A percentile compares a stretch with the other conserved stretches of the same genome.
These are phyloP conservation scores for Sardinella longiceps DNA, from an alignment of 2,797 vertebrate species.

Conservation along the genomic window DNA sequence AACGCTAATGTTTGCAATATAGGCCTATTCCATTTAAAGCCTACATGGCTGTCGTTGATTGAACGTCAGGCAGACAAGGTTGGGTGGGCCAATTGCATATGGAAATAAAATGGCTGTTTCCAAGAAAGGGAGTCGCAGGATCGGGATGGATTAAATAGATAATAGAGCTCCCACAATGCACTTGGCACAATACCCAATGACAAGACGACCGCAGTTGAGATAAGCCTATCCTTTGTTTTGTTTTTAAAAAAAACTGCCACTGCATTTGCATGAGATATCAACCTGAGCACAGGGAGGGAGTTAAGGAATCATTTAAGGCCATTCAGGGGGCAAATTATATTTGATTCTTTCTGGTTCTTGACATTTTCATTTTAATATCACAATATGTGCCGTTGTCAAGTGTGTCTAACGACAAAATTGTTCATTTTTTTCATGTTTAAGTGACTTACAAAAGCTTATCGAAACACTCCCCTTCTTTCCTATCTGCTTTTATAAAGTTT, in stretches of 20 bases:
- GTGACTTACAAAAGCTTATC: not conserved
- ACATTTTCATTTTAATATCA: not conserved
- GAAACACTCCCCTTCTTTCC: not conserved
- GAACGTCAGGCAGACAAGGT: not conserved
- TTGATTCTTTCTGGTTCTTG: not conserved
- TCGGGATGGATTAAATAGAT: not conserved
- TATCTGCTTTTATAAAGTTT: not conserved
- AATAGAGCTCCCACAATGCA: not conserved
- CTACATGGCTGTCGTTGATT: not conserved
- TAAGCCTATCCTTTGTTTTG: slow-evolving; percentile 10
- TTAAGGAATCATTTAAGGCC: slow-evolving; percentile 4
- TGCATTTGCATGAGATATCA: slow-evolving; percentile 11
- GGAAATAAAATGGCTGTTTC: not conserved
- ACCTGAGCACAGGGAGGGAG: not conserved
- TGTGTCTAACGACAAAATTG: not conserved
- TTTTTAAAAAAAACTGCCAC: not conserved
- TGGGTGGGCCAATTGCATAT: not conserved
- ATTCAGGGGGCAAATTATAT: not conserved
- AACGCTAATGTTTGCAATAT: not conserved
- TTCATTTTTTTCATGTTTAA: not conserved
- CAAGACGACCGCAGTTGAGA: not conserved
- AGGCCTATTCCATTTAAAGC: not conserved
- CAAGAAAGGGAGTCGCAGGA: not conserved
- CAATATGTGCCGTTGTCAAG: slow-evolving; percentile 6
- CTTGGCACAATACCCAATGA: not conserved